Evolutionary conservation across 2,113 vertebrate genomes (phyloP).

Genomic region (Hylia prasina): DNA sequence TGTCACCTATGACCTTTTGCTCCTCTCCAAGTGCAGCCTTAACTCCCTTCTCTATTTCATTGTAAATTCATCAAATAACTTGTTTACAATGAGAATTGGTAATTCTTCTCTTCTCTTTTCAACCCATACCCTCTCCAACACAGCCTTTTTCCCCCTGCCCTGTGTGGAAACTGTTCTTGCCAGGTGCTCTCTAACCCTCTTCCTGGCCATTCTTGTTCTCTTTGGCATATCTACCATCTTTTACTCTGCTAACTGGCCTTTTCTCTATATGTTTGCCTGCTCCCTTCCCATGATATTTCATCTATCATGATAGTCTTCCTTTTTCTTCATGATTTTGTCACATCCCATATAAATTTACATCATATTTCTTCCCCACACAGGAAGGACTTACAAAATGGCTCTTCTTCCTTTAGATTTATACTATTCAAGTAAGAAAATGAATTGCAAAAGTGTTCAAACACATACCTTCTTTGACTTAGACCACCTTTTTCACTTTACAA

Average conservation of each 20-base stretch:
- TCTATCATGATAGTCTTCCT: not conserved
- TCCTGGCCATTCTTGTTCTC: not conserved
- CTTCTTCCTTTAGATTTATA: not conserved
- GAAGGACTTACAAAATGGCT: not conserved
- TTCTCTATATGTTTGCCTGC: not conserved
- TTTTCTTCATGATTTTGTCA: not conserved
- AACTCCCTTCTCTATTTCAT: not conserved
- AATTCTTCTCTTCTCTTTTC: not conserved
- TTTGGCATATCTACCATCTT: not conserved
- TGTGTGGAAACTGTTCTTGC: not conserved
- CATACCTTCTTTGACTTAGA: not conserved
- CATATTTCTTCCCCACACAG: not conserved
- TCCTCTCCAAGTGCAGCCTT: not conserved
- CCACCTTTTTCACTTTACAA: not conserved
- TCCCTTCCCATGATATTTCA: not conserved
- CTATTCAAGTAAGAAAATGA: not conserved
- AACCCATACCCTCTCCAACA: not conserved
- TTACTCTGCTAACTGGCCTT: rapidly evolving
- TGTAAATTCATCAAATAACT: not conserved
- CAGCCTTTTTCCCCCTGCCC: not conserved
- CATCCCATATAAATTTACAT: not conserved
- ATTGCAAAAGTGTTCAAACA: not conserved
- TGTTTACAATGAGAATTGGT: not conserved
- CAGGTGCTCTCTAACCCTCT: not conserved
- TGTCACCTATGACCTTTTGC: not conserved